Evolutionary conservation across 2,113 vertebrate genomes (phyloP).

Genomic region (Micronycteris hirsuta): DNA sequence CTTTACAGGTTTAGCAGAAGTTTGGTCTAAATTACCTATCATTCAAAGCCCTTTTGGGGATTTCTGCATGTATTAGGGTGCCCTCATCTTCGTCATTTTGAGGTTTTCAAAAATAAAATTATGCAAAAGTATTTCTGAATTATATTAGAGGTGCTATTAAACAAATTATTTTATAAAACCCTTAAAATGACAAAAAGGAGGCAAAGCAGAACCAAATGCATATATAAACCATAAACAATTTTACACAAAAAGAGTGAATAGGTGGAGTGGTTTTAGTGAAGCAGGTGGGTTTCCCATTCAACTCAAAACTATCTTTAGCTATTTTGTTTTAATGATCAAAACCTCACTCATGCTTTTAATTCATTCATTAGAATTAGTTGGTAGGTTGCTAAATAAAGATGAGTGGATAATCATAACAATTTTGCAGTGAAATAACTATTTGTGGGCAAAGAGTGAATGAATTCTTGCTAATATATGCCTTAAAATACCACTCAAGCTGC

Average conservation of each 20-base stretch:
- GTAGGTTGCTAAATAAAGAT: slow-evolving; percentile 51
- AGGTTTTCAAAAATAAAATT: slow-evolving; percentile 24
- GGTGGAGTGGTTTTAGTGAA: background rate
- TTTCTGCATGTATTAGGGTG: background rate
- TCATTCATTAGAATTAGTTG: slow-evolving; percentile 7
- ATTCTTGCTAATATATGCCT: slow-evolving; percentile 44
- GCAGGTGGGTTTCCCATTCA: background rate
- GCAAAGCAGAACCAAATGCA: slow-evolving; percentile 6
- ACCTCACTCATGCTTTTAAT: slow-evolving; percentile 29
- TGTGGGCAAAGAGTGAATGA: slow-evolving; percentile 42
- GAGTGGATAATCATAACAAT: slow-evolving; percentile 51
- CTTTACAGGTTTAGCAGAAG: background rate
- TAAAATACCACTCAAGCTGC: slow-evolving; percentile 50
- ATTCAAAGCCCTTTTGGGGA: background rate
- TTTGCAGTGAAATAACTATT: slow-evolving; percentile 44
- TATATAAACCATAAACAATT: background rate
- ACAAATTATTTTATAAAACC: background rate
- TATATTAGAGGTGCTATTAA: background rate
- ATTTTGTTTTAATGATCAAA: slow-evolving; percentile 44
- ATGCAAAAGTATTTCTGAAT: background rate
- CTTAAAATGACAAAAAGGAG: background rate
- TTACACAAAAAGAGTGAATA: background rate
- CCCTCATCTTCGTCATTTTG: background rate
- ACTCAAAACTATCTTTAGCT: background rate
- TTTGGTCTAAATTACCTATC: background rate